Evolutionary conservation across 2,888 invertebrate genomes (phyloP), one percentile per base, ranked within the genome.

Genomic region (Drosophila robusta): DNA sequence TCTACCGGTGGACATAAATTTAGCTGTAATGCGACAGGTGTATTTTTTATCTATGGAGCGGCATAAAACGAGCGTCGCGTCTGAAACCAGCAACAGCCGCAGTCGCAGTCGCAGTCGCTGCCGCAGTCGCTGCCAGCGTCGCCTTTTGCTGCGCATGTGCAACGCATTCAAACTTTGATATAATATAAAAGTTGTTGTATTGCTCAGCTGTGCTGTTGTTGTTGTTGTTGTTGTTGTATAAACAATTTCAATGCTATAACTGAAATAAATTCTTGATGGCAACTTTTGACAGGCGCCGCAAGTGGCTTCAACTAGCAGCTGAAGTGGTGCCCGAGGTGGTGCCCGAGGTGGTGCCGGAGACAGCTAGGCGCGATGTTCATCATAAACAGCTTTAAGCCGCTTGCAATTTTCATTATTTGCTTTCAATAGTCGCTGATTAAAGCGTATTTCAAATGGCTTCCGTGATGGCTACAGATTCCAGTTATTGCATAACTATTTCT

Each of bases 1-100:
- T 90, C 90, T 90, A 90, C 91, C 91, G 90, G 90, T 90, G 91
- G 86, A 90, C 90, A 90, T 90, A 91, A 91, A 91, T 90, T 91
- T 89, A 85, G 82, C 89, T 88, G 91, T 90, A 90, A 91, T 91
- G 90, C 91, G 90, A 90, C 90, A 90, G 90, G 90, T 90, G 90
- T 91, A 90, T 90, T 90, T 86, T 86, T 89, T 86, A 86, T 86
- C 87, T 89, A 88, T 90, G 89, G 80, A 86, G 69, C 81, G 80
- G 83, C 85, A 87, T 75, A 71, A 85, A 83, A 75, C 77, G 81
- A 85, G 66, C 81, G 49, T 29, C 46, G 71, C 65, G 61, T 47
- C 64, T 36, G 29, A 22, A 57, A 29, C 26, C 51, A 45, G 29
- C 56, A 39, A 60, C 45, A 46, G 38, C 64, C 29, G 62, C 49